Evolutionary conservation across 2,113 vertebrate genomes (phyloP).

Genomic region (Heliornis fulica): DNA sequence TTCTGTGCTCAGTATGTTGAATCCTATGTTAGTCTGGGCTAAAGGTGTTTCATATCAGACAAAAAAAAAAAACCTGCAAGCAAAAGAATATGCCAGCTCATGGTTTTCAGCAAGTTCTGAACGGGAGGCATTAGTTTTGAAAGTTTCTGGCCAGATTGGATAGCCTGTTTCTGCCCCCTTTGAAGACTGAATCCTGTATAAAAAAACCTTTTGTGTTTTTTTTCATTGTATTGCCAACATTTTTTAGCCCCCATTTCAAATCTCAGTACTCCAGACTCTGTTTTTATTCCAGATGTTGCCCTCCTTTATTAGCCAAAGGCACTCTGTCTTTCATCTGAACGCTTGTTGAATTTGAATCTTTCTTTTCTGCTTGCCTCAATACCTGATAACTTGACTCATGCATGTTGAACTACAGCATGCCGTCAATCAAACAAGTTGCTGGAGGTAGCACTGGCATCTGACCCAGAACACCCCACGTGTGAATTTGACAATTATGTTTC

Average conservation of each 20-base stretch:
- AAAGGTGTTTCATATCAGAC: neutral
- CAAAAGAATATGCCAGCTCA: neutral
- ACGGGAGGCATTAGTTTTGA: neutral
- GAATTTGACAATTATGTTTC: neutral
- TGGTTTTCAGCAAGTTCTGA: neutral
- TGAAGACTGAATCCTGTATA: neutral
- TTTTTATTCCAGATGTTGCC: neutral
- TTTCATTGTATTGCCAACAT: rapidly evolving
- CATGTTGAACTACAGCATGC: neutral
- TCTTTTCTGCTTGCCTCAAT: neutral
- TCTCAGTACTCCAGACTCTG: neutral
- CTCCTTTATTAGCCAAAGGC: neutral
- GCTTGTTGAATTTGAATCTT: neutral
- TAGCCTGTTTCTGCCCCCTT: neutral
- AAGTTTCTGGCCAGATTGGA: neutral
- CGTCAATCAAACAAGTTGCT: neutral
- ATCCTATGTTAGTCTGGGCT: neutral
- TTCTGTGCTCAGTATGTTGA: neutral
- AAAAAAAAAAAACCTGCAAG: neutral
- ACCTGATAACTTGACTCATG: neutral
- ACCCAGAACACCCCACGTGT: neutral
- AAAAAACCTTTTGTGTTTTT: no score
- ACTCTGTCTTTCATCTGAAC: neutral
- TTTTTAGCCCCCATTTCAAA: neutral
- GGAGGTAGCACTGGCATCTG: rapidly evolving